Evolutionary conservation across 2,888 invertebrate species (phyloP).

Genomic region (Lasiommata megera): DNA sequence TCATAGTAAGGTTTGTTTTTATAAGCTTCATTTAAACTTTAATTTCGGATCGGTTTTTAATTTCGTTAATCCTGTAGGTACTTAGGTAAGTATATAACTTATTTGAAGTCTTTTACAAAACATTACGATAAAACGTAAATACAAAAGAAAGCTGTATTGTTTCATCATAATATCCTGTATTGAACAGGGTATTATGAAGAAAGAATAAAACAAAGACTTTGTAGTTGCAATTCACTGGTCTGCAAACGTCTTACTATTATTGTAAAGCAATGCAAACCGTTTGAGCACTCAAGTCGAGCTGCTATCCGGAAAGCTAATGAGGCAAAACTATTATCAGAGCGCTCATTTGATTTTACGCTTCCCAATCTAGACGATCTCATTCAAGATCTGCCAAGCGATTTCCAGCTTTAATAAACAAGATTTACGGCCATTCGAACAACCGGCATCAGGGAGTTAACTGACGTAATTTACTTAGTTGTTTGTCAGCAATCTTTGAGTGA

Average conservation of each 20-base stretch:
- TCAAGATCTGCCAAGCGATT: slow-evolving; percentile 47
- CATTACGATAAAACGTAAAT: no score
- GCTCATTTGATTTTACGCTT: slow-evolving; percentile 66
- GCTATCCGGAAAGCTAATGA: slow-evolving; percentile 53
- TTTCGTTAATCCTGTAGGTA: no score
- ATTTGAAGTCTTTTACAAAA: no score
- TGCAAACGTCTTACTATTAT: neutral
- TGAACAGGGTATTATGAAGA: no score
- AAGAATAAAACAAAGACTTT: neutral
- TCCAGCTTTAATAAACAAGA: slow-evolving; percentile 31
- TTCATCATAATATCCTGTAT: no score
- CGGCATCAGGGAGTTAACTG: slow-evolving; percentile 50
- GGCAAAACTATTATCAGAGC: slow-evolving; percentile 55
- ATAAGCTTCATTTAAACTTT: no score
- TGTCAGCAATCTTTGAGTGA: slow-evolving; percentile 47
- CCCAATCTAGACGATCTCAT: slow-evolving; percentile 50
- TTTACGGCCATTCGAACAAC: slow-evolving; percentile 48
- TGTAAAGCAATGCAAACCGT: slow-evolving; percentile 4
- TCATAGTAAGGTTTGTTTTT: no score
- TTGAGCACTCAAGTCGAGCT: slow-evolving; percentile 32
- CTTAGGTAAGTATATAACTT: no score
- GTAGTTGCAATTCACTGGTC: neutral
- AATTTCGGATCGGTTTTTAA: no score
- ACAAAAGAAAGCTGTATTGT: no score
- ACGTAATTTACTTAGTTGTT: slow-evolving; percentile 58